Percentiles rank a stretch among this genome's conserved stretches.
Conservation (phyloP, 2,113 vertebrate genomes). For the Osmerus mordax region DNA sequence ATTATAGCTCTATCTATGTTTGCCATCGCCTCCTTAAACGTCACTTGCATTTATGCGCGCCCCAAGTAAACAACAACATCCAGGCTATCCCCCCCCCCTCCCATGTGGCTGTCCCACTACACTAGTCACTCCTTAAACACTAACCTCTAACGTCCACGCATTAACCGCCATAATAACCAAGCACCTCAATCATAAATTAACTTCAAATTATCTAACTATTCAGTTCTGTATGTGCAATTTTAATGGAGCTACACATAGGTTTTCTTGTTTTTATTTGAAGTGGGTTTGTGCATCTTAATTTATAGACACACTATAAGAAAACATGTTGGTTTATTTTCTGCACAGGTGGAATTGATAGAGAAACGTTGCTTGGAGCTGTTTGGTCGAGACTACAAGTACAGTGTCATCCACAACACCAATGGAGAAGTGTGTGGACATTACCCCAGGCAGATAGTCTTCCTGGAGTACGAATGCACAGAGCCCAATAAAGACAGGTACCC, state of each 20-base stretch:
- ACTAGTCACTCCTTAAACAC: too few relatives aligned
- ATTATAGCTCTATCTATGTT: background rate
- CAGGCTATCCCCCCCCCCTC: background rate
- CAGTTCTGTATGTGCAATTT: too few relatives aligned
- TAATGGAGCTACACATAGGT: too few relatives aligned
- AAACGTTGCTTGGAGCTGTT: constrained; percentile 90
- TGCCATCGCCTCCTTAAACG: background rate
- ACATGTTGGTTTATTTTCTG: background rate
- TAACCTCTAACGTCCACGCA: too few relatives aligned
- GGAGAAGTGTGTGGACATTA: constrained; percentile 95
- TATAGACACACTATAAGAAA: too few relatives aligned
- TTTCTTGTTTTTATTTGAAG: background rate
- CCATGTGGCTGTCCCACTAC: too few relatives aligned
- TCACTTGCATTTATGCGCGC: background rate
- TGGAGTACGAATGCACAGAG: constrained; percentile 86
- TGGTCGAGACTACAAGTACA: constrained; percentile 90
- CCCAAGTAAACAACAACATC: constrained; percentile 3
- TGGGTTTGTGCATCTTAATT: too few relatives aligned
- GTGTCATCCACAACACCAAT: constrained; percentile 85
- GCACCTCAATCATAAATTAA: too few relatives aligned
- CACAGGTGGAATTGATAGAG: constrained; percentile 86
- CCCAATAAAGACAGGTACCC: constrained; percentile 82
- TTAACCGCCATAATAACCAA: too few relatives aligned
- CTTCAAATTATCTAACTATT: too few relatives aligned
- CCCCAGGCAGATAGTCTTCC: constrained; percentile 88